phyloP scores from a whole-genome alignment of 1,140 invertebrate species.

The Magallana gigas region DNA sequence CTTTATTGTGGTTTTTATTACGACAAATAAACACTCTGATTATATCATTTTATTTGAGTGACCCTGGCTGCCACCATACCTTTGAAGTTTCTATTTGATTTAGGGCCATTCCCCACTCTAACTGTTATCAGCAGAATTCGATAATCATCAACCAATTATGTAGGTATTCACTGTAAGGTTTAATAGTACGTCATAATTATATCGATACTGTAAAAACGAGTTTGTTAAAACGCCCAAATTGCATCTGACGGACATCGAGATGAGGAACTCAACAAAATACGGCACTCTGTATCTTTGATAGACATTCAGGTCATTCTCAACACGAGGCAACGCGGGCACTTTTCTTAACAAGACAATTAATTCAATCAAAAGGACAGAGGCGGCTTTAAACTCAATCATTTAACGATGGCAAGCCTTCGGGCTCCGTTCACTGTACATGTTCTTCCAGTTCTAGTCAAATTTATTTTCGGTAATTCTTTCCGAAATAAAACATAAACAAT shows the following conservation, averaged over 20 bases:
- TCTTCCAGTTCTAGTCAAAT: too few species aligned
- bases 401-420: too few species aligned
- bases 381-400: too few species aligned
- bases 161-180: neutral
- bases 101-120: slow-evolving; percentile 18
- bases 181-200: slow-evolving; percentile 33
- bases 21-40: slow-evolving; percentile 35
- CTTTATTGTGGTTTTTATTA: slow-evolving; percentile 12
- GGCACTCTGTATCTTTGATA: neutral
- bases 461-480: too few species aligned
- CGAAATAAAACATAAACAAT: too few species aligned
- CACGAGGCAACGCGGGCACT: neutral
- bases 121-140: neutral
- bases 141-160: slow-evolving; percentile 24
- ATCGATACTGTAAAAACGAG: neutral
- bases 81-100: slow-evolving; percentile 35
- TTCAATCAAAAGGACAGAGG: neutral
- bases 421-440: too few species aligned
- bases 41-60: neutral
- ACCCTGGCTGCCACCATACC: slow-evolving; percentile 5
- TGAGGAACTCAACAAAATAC: neutral
- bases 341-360: neutral
- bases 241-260: neutral
- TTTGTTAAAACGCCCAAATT: slow-evolving; percentile 26
- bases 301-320: neutral